phyloP scores from a whole-genome alignment of 2,113 vertebrate species.

The Ptychochromis oligacanthus region DNA sequence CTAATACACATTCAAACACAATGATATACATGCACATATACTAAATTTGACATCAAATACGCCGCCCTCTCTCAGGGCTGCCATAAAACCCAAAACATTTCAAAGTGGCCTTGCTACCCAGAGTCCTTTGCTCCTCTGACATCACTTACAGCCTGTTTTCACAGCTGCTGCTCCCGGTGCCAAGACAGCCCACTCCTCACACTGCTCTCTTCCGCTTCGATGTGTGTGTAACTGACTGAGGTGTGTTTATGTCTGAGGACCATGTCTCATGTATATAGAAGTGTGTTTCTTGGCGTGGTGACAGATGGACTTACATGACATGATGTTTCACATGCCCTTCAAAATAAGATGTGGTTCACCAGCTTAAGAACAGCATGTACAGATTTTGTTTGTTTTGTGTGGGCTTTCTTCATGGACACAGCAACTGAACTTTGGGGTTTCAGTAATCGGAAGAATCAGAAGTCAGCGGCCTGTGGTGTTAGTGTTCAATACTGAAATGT shows the following conservation, averaged over 20 bases:
- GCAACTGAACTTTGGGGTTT: neutral
- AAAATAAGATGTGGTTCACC: neutral
- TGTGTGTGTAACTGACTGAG: neutral
- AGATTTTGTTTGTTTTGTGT: neutral
- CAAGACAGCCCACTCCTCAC: constrained; percentile 57
- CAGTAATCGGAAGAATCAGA: neutral
- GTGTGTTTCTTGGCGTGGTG: constrained; percentile 48
- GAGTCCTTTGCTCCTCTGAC: constrained; percentile 70
- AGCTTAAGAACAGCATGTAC: neutral
- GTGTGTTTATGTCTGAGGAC: constrained; percentile 59
- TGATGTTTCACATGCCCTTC: neutral
- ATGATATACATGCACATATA: neutral
- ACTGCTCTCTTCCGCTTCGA: constrained; percentile 30
- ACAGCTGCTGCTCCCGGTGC: constrained; percentile 65
- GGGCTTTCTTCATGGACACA: neutral
- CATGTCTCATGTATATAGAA: constrained; percentile 26
- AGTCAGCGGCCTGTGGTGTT: neutral
- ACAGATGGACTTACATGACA: neutral
- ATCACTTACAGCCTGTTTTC: constrained; percentile 74
- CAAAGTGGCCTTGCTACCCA: constrained; percentile 66
- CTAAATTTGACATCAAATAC: neutral
- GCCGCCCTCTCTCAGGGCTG: constrained; percentile 14
- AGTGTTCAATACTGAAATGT: neutral
- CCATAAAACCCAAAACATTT: constrained; percentile 60
- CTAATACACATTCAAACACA: neutral